phyloP scores from a whole-genome alignment of 2,888 invertebrate genomes.

The Drosophila pseudotalamancana region DNA sequence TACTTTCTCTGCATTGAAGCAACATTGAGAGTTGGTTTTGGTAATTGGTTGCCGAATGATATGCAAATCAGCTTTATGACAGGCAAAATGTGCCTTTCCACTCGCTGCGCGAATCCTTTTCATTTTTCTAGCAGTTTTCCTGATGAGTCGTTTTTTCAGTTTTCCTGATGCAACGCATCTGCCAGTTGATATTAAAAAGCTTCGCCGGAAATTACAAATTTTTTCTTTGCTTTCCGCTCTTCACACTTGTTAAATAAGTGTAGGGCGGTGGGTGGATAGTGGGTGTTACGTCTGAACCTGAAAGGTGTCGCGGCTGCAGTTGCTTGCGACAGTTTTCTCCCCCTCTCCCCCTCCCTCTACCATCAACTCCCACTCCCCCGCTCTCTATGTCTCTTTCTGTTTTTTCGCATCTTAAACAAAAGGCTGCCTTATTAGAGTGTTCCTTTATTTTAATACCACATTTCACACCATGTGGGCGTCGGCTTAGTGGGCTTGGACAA shows the following conservation, averaged over 20 bases:
- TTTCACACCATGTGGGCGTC: slow-evolving; percentile 59
- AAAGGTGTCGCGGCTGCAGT: slow-evolving; percentile 37
- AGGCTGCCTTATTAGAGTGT: slow-evolving; percentile 74
- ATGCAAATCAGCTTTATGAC: slow-evolving; percentile 20
- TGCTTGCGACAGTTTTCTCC: slow-evolving; percentile 21
- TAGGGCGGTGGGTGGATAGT: neutral
- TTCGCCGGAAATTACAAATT: slow-evolving; percentile 56
- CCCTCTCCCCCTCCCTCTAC: neutral
- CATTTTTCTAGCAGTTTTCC: neutral
- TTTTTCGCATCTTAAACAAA: slow-evolving; percentile 65
- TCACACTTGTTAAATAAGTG: neutral
- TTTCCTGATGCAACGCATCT: slow-evolving; percentile 45
- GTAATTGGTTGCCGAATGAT: neutral
- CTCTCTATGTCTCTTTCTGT: slow-evolving; percentile 5
- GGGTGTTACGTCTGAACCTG: slow-evolving; percentile 3
- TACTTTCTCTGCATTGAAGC: too few species aligned
- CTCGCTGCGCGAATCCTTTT: neutral
- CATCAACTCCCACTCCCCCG: too few species aligned
- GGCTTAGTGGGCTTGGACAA: neutral
- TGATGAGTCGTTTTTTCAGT: slow-evolving; percentile 10
- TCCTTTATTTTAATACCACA: slow-evolving; percentile 77
- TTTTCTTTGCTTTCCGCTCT: slow-evolving; percentile 5
- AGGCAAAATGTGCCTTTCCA: neutral
- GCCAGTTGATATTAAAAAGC: slow-evolving; percentile 50
- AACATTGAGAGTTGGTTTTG: neutral